Base-by-base conservation (phyloP, 2,888 invertebrate genomes). In the Cynaeus angustus region DNA sequence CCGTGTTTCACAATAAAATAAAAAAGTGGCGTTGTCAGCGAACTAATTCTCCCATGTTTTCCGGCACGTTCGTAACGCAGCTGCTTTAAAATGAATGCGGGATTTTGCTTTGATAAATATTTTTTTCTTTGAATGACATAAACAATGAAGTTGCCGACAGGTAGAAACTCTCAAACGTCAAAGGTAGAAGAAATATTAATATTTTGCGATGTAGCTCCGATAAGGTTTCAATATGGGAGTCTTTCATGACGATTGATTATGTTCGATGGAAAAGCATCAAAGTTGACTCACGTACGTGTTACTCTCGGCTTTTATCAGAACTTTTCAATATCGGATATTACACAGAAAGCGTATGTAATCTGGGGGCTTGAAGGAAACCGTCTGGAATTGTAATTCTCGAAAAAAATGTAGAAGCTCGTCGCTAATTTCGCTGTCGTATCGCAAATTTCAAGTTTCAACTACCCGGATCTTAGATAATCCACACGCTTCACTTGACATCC, bases 291-390 rank as follows among this genome's bases (percentile, higher is more conserved):
- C 59, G 45, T 46, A 45, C 59, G 59, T 59, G 59, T 59, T 59
- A 28, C 43, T 59, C 59, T 14, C 45, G 38, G 50, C 61, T 50
- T 48, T 61, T 61, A 61, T 61, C 61, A 21, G 33, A 61, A 61
- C 48, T 50, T 61, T 59, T 61, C 61, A 61, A 61, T 61, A 61
- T 61, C 38, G 48, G 50, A 61, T 61, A 61, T 50, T 61, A 50
- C 38, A 37, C 48, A 37, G 38, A 61, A 48, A 50, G 50, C 61
- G 45, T 37, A 48, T 38, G 61, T 61, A 61, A 61, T 61, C 61
- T 38, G n/a, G 43, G 6, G 38, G 46, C n/a, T n/a, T 12, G 10
- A 33, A 59, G 21, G 4, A 21, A 56, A 56, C 6, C 28, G 43
- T 21, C 21, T 28, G 16, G 12, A 45, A 58, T 43, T 12, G 28